Percentiles rank a stretch among this genome's conserved stretches.
phyloP scores from a whole-genome alignment of 1,140 invertebrate species.

The Sycophila sp. region DNA sequence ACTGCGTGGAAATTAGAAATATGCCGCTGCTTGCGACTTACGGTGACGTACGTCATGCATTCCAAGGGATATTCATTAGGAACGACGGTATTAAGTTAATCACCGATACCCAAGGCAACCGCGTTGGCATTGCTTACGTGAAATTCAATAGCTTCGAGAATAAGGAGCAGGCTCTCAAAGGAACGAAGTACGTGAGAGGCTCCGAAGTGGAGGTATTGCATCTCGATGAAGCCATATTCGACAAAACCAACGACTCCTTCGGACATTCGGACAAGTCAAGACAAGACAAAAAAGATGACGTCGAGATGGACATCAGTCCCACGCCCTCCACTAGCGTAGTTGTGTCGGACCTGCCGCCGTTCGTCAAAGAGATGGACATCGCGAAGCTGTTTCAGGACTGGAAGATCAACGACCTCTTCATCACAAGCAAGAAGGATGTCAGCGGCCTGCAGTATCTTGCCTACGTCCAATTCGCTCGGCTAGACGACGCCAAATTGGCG shows the following conservation, averaged over 20 bases:
- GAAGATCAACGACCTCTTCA: conserved; percentile 73
- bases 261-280: conserved; percentile 61
- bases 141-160: conserved; percentile 76
- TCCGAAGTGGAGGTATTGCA: conserved; percentile 71
- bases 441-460: conserved; percentile 70
- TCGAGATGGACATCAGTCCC: conserved; percentile 43
- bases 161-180: conserved; percentile 75
- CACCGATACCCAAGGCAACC: conserved; percentile 80
- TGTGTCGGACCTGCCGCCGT: conserved; percentile 77
- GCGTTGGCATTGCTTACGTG: conserved; percentile 83
- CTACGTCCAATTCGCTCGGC: conserved; percentile 78
- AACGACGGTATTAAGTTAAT: conserved; percentile 87
- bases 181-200: conserved; percentile 62
- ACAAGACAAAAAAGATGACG: conserved; percentile 46
- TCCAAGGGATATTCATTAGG: conserved; percentile 80
- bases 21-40: conserved; percentile 76
- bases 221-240: conserved; percentile 73
- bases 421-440: conserved; percentile 72
- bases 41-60: conserved; percentile 82
- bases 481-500: conserved; percentile 75
- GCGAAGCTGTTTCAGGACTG: conserved; percentile 79
- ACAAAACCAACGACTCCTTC: conserved; percentile 73
- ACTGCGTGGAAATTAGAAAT: conserved; percentile 77
- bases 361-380: conserved; percentile 81
- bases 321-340: conserved; percentile 71